These are phyloP conservation scores for Saccopteryx leptura DNA, from an alignment of 2,113 vertebrate species.

Conservation along the genomic window DNA sequence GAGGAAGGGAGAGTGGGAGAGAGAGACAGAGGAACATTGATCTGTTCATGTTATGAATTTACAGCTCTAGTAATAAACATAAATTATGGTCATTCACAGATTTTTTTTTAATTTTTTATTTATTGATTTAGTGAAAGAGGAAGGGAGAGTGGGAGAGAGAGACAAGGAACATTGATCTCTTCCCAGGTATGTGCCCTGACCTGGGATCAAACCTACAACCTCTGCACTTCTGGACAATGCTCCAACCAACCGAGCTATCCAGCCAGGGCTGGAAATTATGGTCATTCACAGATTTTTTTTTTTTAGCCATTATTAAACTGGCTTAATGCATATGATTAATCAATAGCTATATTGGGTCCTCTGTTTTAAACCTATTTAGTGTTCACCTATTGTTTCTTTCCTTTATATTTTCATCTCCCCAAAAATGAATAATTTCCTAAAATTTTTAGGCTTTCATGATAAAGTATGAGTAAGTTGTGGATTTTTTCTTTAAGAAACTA, in stretches of 20 bases:
- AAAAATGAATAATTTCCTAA: not conserved
- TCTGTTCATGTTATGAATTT: conserved; percentile 2
- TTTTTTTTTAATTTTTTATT: too few species aligned
- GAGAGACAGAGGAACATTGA: too few species aligned
- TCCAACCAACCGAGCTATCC: too few species aligned
- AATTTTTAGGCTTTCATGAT: not conserved
- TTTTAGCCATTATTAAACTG: not conserved
- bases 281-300: not conserved
- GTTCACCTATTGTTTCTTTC: not conserved
- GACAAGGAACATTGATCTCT: not conserved
- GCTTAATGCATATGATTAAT: not conserved
- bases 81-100: not conserved
- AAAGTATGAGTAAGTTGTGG: not conserved
- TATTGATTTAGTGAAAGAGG: too few species aligned
- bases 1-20: too few species aligned
- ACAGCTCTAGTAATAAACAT: not conserved
- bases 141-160: too few species aligned
- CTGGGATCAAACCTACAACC: too few species aligned
- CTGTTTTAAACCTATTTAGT: not conserved
- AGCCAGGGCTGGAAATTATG: not conserved
- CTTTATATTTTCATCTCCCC: not conserved
- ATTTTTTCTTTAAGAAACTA: not conserved
- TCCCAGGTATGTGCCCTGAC: not conserved
- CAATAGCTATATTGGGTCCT: not conserved
- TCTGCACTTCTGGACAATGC: too few species aligned